Conservation (phyloP, 1,140 invertebrate genomes). For the Steinernema feltiae region DNA sequence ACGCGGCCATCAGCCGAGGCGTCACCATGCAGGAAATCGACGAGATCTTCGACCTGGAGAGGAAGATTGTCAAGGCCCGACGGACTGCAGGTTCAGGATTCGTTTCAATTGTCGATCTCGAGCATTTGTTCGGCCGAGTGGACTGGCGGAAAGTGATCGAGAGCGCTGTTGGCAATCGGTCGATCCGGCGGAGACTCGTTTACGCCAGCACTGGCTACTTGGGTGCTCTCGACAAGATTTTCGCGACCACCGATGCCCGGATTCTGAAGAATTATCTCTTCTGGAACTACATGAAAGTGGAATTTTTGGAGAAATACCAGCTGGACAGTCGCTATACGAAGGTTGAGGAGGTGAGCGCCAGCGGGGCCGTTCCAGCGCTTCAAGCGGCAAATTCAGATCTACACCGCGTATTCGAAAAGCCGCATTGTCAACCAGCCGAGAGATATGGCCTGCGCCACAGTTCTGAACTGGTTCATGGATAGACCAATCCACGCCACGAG, state of each 20-base stretch:
- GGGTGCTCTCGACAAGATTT: neutral
- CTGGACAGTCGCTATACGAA: neutral
- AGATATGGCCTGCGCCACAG: neutral
- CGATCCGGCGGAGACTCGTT: neutral
- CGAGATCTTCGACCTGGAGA: neutral
- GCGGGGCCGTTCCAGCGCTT: too few species aligned
- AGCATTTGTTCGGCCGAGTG: neutral
- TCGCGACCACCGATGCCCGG: neutral
- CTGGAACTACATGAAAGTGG: neutral
- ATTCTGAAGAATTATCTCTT: neutral
- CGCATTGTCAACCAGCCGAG: neutral
- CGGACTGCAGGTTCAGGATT: neutral
- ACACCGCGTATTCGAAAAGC: neutral
- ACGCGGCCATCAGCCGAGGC: too few species aligned
- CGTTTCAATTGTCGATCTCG: neutral
- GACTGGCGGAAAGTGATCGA: neutral
- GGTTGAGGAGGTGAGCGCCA: neutral
- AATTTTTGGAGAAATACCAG: neutral
- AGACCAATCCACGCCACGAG: neutral
- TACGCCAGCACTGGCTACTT: neutral
- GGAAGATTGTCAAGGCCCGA: neutral
- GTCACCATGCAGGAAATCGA: neutral
- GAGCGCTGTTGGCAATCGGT: neutral
- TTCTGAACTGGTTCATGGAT: neutral
- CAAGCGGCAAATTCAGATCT: neutral